These are phyloP conservation scores for Thera britannica DNA, from an alignment of 2,888 invertebrate genomes.

Conservation along the genomic window DNA sequence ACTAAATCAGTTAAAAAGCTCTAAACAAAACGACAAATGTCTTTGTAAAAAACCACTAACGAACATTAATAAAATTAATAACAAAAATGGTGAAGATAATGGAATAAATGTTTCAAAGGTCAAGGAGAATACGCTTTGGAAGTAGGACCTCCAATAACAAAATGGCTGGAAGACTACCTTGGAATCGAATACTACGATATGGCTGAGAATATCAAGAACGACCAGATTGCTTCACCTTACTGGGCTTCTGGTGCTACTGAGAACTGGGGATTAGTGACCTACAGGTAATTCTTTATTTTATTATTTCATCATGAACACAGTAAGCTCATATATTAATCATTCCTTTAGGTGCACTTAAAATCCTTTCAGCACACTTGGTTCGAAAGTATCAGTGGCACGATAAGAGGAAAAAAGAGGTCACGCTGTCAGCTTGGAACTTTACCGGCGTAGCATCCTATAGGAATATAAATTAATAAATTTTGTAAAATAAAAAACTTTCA, in stretches of 20 bases:
- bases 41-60: background rate
- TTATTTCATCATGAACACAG: too few species aligned
- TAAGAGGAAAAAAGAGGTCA: too few species aligned
- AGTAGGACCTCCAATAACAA: constrained; percentile 70
- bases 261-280: constrained; percentile 79
- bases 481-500: background rate
- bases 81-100: too few species aligned
- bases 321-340: too few species aligned
- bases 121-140: constrained; percentile 76
- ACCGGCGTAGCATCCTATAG: too few species aligned
- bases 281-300: constrained; percentile 58
- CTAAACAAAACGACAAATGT: too few species aligned
- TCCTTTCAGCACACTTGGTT: too few species aligned
- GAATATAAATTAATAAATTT: too few species aligned
- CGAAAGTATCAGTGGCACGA: too few species aligned
- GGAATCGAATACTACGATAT: constrained; percentile 71
- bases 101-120: constrained; percentile 21
- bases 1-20: too few species aligned
- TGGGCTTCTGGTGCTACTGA: constrained; percentile 82
- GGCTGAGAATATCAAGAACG: constrained; percentile 71
- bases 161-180: constrained; percentile 71
- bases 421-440: too few species aligned
- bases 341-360: too few species aligned
- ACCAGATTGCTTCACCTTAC: constrained; percentile 75
- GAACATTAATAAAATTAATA: background rate